A percentile compares a stretch with the other conserved stretches of the same genome.
Conservation (phyloP, 2,888 invertebrate species). For the Aspidiotus rigidus region DNA sequence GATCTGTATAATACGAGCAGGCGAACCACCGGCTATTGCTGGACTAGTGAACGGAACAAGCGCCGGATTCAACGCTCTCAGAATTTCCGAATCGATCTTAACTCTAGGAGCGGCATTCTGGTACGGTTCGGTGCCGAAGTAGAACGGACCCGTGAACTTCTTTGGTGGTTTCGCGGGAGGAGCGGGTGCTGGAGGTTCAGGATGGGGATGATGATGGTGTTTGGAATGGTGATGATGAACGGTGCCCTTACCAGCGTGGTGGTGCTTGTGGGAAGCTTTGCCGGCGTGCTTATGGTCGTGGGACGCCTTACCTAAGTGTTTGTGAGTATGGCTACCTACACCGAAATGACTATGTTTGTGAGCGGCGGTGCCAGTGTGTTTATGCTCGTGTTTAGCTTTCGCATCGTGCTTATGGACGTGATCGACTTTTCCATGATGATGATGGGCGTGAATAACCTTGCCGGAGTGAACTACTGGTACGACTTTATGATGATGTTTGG, state of each 20-base stretch:
- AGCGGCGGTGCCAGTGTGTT: conserved; percentile 23
- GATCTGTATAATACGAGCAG: conserved; percentile 12
- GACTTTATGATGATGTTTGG: conserved; percentile 21
- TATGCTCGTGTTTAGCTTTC: conserved; percentile 33
- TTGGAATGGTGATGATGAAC: conserved; percentile 4
- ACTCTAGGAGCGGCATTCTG: not conserved
- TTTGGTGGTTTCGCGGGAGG: not conserved
- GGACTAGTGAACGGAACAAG: not conserved
- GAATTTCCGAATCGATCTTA: conserved; percentile 4
- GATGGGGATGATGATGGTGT: conserved; percentile 13
- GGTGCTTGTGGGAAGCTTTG: not conserved
- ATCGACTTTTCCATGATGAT: conserved; percentile 35
- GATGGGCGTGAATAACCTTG: conserved; percentile 36
- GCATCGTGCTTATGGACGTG: conserved; percentile 35
- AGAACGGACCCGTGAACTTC: not conserved
- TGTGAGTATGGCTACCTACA: conserved; percentile 25
- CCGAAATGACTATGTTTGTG: conserved; percentile 35
- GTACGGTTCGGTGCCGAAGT: not conserved
- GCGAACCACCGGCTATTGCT: not conserved
- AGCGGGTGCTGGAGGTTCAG: not conserved
- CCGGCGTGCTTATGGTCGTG: conserved; percentile 16
- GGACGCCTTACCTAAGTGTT: conserved; percentile 6
- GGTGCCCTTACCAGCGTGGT: conserved; percentile 10
- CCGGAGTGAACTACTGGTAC: conserved; percentile 35
- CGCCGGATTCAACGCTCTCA: conserved; percentile 11